phyloP scores from a whole-genome alignment of 1,140 invertebrate species.

The Hylyphantes graminicola region DNA sequence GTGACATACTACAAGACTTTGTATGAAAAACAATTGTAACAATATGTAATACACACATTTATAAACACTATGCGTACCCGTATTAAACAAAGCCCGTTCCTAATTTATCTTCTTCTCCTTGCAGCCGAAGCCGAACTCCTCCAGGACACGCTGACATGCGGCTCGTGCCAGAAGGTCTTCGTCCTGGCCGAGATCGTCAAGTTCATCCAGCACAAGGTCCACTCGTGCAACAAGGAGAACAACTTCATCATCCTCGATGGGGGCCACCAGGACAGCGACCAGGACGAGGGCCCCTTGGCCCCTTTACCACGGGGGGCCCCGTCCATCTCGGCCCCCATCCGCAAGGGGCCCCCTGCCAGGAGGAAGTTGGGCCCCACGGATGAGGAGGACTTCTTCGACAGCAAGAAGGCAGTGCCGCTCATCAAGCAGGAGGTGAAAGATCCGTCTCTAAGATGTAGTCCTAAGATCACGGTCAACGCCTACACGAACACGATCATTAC shows the following conservation, averaged over 20 bases:
- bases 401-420: constrained; percentile 34
- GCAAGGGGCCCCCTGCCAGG: constrained; percentile 31
- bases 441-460: constrained; percentile 34
- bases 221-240: constrained; percentile 68
- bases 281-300: background rate
- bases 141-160: constrained; percentile 90
- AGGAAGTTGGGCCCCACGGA: constrained; percentile 3
- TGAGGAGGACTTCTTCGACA: background rate
- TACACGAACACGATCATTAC: constrained; percentile 58
- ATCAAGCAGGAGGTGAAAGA: constrained; percentile 48
- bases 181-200: constrained; percentile 92
- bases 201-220: constrained; percentile 95
- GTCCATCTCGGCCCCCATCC: constrained; percentile 50
- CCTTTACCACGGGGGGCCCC: constrained; percentile 3
- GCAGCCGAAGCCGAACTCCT: constrained; percentile 56
- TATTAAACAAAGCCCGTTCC: too few relatives aligned
- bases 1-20: too few relatives aligned
- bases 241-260: constrained; percentile 68
- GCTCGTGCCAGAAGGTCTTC: constrained; percentile 89
- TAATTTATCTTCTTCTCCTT: constrained; percentile 2
- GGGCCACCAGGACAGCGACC: constrained; percentile 25
- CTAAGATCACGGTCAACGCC: constrained; percentile 49
- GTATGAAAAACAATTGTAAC: too few relatives aligned
- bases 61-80: too few relatives aligned
- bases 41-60: too few relatives aligned